Conservation (phyloP, 2,888 invertebrate species). For the Drosophila pegasa region DNA sequence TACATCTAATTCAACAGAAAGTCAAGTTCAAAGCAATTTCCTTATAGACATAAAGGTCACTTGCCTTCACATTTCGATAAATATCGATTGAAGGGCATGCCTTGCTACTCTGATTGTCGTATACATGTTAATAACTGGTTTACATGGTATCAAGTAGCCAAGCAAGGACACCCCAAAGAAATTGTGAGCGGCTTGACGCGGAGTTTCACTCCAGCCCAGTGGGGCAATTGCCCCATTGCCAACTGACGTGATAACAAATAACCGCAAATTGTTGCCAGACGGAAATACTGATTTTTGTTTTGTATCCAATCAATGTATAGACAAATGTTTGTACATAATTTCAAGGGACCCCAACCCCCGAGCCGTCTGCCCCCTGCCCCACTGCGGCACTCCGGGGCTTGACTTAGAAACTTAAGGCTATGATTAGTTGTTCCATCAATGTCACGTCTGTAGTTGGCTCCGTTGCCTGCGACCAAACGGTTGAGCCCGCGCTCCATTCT, state of each 20-base stretch:
- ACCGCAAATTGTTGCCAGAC: constrained; percentile 67
- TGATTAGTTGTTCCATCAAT: constrained; percentile 52
- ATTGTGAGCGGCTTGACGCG: constrained; percentile 9
- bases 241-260: constrained; percentile 82
- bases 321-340: constrained; percentile 59
- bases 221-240: constrained; percentile 62
- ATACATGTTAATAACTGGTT: not conserved
- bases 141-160: constrained; percentile 16
- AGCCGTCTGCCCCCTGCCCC: not conserved
- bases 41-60: not conserved
- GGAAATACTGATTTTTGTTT: constrained; percentile 46
- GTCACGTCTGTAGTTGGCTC: constrained; percentile 64
- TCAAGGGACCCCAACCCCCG: not conserved
- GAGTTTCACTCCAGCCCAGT: constrained; percentile 6
- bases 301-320: constrained; percentile 65
- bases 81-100: not conserved
- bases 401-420: constrained; percentile 8
- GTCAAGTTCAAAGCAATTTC: not conserved
- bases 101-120: not conserved
- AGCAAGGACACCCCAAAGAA: not conserved
- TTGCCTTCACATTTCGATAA: constrained; percentile 7
- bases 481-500: constrained; percentile 25
- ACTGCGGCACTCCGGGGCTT: constrained; percentile 1
- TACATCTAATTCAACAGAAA: not conserved
- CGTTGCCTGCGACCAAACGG: constrained; percentile 58